Evolutionary conservation across 1,140 invertebrate genomes (phyloP), one percentile per base, ranked within the genome.

Genomic region (Pseudomyrmex cubaensis): DNA sequence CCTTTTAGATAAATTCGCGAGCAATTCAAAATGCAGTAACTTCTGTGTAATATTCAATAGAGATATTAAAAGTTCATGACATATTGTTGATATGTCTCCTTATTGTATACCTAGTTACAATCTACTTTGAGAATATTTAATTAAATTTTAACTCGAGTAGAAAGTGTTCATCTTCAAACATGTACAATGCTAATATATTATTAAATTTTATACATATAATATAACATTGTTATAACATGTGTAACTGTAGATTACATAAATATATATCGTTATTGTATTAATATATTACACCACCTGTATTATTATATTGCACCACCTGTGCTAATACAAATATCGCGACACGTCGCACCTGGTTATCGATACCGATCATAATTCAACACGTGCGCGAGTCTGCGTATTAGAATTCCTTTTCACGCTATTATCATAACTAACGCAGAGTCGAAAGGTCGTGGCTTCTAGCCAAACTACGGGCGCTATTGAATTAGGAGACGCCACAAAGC

Each of bases 401-500:
- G 22, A 59, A 72, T 80, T 59, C 66, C 52, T 80, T 72, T 80
- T 59, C 54, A 2, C 15, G 15, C 66, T 80, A 80, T 80, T 80
- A 72, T 80, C 54, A 80, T 80, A 80, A 80, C 54, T 70, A 78
- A 46, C 76, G 20, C 52, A 13, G 75, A 57, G 62, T 69, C 76
- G 76, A 70, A 50, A 80, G 46, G 66, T 80, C 76, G 66, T 80
- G 67, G 76, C 66, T 70, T 50, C 15, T 50, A 72, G 66, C 56
- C 69, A 80, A 80, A 80, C 44, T 70, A 64, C 20, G 76, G 64
- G 15, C 10, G 54, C 66, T 80, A 80, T 80, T 80, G 72, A 80
- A 80, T 80, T 80, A 80, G 54, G 54, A 80, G 66, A 70, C 22
- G 66, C 56, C 44, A 72, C 66, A 80, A 80, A 70, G 54, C 76